Percentiles rank a stretch among this genome's conserved stretches.
phyloP scores from a whole-genome alignment of 2,888 invertebrate genomes.

The Macrosiphum euphorbiae region DNA sequence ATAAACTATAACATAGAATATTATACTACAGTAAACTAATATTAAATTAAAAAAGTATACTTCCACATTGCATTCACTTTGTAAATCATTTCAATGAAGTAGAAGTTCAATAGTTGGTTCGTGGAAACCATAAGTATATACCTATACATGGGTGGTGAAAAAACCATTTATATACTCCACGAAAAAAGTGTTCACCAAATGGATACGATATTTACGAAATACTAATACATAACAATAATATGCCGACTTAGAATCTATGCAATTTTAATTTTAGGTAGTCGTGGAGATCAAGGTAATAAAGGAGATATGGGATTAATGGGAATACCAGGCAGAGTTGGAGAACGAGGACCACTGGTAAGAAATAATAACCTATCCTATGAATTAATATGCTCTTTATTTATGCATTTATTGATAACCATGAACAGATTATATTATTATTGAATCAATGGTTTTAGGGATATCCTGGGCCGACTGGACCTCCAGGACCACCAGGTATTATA shows the following conservation, averaged over 20 bases:
- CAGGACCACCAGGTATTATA: constrained; percentile 55
- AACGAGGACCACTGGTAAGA: constrained; percentile 73
- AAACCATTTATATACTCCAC: not conserved
- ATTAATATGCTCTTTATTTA: not conserved
- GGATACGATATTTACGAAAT: not conserved
- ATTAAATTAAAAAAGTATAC: not conserved
- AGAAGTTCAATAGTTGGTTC: not conserved
- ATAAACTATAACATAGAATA: not conserved
- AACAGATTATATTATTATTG: not conserved
- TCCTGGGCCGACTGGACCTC: constrained; percentile 54
- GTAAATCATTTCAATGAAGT: not conserved
- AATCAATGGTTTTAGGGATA: constrained; percentile 35
- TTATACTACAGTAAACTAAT: not conserved
- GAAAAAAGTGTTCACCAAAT: not conserved
- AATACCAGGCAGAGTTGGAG: constrained; percentile 75
- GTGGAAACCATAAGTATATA: not conserved
- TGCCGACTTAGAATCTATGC: not conserved
- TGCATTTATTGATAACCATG: not conserved
- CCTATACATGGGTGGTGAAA: not conserved
- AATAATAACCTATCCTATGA: not conserved
- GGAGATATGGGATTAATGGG: constrained; percentile 65
- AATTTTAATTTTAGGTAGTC: constrained; percentile 69
- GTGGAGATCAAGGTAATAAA: constrained; percentile 63
- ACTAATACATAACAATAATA: not conserved
- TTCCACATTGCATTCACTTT: not conserved